Evolutionary conservation across 2,797 vertebrate species (phyloP), one percentile per base, ranked within the genome.

Genomic region (Jordanella pulchra): DNA sequence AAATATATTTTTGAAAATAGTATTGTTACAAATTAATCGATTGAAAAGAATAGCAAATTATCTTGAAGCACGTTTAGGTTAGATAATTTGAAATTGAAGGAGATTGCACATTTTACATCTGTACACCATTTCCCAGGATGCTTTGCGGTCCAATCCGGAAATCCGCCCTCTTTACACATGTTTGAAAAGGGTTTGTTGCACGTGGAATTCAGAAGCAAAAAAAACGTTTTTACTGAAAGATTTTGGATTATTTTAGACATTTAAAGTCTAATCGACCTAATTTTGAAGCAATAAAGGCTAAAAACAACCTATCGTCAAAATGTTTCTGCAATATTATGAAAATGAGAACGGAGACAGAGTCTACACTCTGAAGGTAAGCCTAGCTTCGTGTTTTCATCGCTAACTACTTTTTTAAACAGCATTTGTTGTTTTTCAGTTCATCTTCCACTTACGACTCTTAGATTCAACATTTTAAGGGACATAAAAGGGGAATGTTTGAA

Each of bases 291-390:
- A 3, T 9, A 53, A 50, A 35, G 14, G 28, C 7, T 10, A 2
- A 10, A 28, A 39, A 17, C 25, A 12, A 39, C 0, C 0, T 10
- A 14, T 14, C 0, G 15, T 68, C 87, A 42, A 77, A 1, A 97
- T 97, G 97, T 97, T 97, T 78, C 92, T 97, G 78, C 96, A 96
- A 72, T 97, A 85, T 89, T 96, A 95, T 35, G 58, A 95, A 0
- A 93, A 95, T 55, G 96, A 96, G 66, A 85, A 78, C 56, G 97
- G 97, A 1, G 94, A 96, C 1, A 84, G 96, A 77, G 90, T 97
- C 11, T 97, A 97, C 74, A 97, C 96, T 1, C 89, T 97, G 58
- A 96, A 97, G 95, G 97, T 97, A 85, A 58, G 45, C 7, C 23
- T 51, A 35, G 30, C 35, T 11, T 25, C 21, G 7, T 78, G 79